Percentiles rank a stretch among this genome's conserved stretches.
Conservation (phyloP, 1,140 invertebrate genomes). For the Bombus soroeensis region DNA sequence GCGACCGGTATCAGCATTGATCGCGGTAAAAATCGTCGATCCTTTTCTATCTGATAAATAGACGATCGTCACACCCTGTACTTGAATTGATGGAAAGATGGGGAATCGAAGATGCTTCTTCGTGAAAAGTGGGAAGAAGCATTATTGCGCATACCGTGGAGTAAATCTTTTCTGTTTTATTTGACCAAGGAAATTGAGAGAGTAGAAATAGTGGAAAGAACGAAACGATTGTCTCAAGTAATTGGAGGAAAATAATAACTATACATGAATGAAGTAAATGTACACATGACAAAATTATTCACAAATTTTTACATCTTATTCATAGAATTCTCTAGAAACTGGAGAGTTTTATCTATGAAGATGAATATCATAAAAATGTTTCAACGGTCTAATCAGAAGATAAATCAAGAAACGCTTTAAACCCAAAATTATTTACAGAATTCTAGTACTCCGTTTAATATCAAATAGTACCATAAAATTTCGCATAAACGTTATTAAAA, state of each 20-base stretch:
- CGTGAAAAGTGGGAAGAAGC: not conserved
- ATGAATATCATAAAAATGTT: not conserved
- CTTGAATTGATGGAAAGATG: not conserved
- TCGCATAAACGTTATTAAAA: too few species aligned
- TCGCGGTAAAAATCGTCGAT: slow-evolving; percentile 41
- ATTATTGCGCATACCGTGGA: not conserved
- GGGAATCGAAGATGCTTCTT: not conserved
- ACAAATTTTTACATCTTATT: too few species aligned
- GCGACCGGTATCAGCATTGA: slow-evolving; percentile 29
- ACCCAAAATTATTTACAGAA: too few species aligned
- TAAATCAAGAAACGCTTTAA: too few species aligned
- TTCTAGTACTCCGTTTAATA: too few species aligned
- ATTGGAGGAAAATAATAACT: too few species aligned
- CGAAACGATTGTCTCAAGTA: too few species aligned
- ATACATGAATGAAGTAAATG: too few species aligned
- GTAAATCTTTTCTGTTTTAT: not conserved
- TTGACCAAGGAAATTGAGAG: not conserved
- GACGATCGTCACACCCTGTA: slow-evolving; percentile 4
- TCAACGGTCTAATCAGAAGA: not conserved
- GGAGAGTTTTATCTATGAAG: too few species aligned
- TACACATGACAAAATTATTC: too few species aligned
- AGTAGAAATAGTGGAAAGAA: not conserved
- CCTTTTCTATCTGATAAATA: slow-evolving; percentile 47
- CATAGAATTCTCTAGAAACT: too few species aligned
- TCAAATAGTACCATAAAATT: too few species aligned